Evolutionary conservation across 2,888 invertebrate species (phyloP).

Genomic region (Drosophila mimica): DNA sequence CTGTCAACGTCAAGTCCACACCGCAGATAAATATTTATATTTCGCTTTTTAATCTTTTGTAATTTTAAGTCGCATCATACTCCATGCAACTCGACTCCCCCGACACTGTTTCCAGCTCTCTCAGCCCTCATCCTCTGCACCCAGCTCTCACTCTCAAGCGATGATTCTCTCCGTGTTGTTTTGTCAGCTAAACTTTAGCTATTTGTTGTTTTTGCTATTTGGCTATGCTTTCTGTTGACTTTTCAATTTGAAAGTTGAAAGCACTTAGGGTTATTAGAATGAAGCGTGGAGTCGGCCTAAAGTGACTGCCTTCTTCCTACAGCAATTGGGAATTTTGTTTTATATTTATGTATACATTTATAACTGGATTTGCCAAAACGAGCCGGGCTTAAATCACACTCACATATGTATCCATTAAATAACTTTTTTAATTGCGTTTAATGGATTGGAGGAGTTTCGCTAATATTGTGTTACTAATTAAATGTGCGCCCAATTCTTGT

Average conservation of each 20-base stretch:
- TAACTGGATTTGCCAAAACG: conserved; percentile 23
- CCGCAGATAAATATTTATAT: conserved; percentile 82
- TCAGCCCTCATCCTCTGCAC: neutral
- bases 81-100: conserved; percentile 15
- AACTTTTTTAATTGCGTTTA: conserved; percentile 1
- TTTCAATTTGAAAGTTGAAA: conserved; percentile 82
- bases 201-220: conserved; percentile 74
- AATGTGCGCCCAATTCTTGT: neutral
- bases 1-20: conserved; percentile 52
- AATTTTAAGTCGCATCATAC: conserved; percentile 78
- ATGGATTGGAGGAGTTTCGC: neutral
- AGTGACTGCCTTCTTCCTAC: conserved; percentile 52
- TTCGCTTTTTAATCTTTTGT: conserved; percentile 82
- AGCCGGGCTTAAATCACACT: neutral
- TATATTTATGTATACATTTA: conserved; percentile 24
- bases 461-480: neutral
- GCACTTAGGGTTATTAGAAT: conserved; percentile 81
- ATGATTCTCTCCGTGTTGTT: conserved; percentile 38
- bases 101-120: neutral
- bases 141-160: neutral
- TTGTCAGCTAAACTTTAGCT: conserved; percentile 66
- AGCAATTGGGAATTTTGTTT: conserved; percentile 36
- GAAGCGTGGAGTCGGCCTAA: conserved; percentile 60
- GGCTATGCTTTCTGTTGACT: conserved; percentile 79
- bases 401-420: neutral